Conservation (phyloP, 2,797 vertebrate genomes). For the Pseudopleuronectes americanus region DNA sequence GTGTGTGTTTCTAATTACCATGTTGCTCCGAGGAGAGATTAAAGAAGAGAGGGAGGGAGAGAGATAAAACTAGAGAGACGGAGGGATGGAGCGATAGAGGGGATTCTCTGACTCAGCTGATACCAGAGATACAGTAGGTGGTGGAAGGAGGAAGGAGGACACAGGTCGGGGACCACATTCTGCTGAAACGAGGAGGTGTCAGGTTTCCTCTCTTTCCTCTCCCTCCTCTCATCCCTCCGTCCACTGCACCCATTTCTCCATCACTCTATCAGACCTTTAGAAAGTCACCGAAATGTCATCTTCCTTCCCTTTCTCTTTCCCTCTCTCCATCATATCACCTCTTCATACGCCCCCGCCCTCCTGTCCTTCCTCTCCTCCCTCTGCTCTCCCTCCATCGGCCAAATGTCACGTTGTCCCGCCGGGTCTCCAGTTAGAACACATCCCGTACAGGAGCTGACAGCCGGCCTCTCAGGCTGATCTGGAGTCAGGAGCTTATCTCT, state of each 20-base stretch:
- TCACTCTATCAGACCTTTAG: too few relatives aligned
- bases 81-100: not conserved
- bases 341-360: too few relatives aligned
- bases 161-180: not conserved
- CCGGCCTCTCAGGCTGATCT: not conserved
- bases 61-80: constrained; percentile 1
- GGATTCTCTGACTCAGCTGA: constrained; percentile 32
- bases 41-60: constrained; percentile 26
- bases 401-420: constrained; percentile 36
- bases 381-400: too few relatives aligned
- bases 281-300: too few relatives aligned
- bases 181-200: too few relatives aligned
- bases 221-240: too few relatives aligned
- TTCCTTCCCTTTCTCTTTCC: too few relatives aligned
- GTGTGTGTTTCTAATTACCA: constrained; percentile 46
- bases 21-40: constrained; percentile 38
- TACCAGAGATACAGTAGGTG: not conserved
- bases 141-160: not conserved
- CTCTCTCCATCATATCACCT: too few relatives aligned
- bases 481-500: constrained; percentile 16
- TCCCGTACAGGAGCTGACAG: not conserved
- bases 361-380: too few relatives aligned
- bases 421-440: constrained; percentile 33
- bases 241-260: too few relatives aligned
- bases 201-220: too few relatives aligned